Conservation (phyloP, 2,113 vertebrate genomes). For the Platichthys stellatus region DNA sequence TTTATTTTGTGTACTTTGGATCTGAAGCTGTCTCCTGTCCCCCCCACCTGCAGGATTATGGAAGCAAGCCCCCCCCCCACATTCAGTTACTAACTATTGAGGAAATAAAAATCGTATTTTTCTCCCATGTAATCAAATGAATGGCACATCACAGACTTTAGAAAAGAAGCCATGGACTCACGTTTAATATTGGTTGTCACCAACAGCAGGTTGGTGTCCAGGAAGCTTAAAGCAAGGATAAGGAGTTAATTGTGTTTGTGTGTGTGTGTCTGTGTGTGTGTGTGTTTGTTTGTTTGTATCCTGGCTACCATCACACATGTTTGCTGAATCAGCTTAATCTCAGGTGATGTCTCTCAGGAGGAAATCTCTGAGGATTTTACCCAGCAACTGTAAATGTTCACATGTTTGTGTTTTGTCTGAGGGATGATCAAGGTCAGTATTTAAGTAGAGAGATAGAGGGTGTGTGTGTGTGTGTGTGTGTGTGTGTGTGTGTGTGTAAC, state of each 20-base stretch:
- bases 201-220: constrained; percentile 29
- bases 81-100: background rate
- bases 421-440: constrained; percentile 27
- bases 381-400: background rate
- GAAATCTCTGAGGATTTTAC: background rate
- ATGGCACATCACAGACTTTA: background rate
- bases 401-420: constrained; percentile 1
- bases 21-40: no score
- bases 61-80: no score
- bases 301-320: background rate
- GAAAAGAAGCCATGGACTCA: constrained; percentile 26
- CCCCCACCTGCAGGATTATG: no score
- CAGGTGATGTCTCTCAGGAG: background rate
- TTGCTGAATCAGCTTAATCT: constrained; percentile 30
- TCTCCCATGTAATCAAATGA: no score
- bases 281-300: background rate
- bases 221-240: constrained; percentile 41
- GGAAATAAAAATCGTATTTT: no score
- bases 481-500: background rate
- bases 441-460: background rate
- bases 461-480: background rate
- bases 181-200: constrained; percentile 2
- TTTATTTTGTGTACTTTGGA: no score
- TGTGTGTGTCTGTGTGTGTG: constrained; percentile 25
- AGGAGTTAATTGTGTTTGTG: constrained; percentile 29